Percentiles rank a stretch among this genome's conserved stretches.
These are phyloP conservation scores for Clarias magur DNA, from an alignment of 2,113 vertebrate species.

Conservation along the genomic window DNA sequence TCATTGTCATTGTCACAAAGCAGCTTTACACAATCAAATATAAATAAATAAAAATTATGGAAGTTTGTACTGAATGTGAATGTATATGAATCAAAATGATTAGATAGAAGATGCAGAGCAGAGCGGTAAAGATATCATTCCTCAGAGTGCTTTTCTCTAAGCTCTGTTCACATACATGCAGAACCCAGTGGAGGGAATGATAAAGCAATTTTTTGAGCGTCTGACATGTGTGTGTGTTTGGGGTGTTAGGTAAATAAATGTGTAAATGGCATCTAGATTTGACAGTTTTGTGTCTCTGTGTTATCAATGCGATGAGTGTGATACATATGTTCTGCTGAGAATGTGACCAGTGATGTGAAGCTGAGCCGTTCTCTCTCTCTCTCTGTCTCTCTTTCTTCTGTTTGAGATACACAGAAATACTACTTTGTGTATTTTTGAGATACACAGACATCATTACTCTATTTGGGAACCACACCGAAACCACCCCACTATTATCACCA, in stretches of 20 bases:
- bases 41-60: no score
- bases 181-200: background rate
- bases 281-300: constrained; percentile 11
- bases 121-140: background rate
- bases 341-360: background rate
- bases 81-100: no score
- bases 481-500: background rate
- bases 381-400: no score
- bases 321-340: constrained; percentile 3
- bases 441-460: constrained; percentile 1
- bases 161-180: background rate
- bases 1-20: no score
- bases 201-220: background rate
- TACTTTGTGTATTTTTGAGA: background rate
- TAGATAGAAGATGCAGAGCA: background rate
- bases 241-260: background rate
- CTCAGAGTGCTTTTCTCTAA: background rate
- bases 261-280: constrained; percentile 12
- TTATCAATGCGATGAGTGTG: background rate
- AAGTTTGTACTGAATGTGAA: no score
- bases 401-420: constrained; percentile 5
- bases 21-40: no score
- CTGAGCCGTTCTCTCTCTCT: background rate
- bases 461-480: background rate
- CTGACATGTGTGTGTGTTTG: background rate